Evolutionary conservation across 2,797 vertebrate species (phyloP), one percentile per base, ranked within the genome.

Genomic region (Heliangelus exortis): DNA sequence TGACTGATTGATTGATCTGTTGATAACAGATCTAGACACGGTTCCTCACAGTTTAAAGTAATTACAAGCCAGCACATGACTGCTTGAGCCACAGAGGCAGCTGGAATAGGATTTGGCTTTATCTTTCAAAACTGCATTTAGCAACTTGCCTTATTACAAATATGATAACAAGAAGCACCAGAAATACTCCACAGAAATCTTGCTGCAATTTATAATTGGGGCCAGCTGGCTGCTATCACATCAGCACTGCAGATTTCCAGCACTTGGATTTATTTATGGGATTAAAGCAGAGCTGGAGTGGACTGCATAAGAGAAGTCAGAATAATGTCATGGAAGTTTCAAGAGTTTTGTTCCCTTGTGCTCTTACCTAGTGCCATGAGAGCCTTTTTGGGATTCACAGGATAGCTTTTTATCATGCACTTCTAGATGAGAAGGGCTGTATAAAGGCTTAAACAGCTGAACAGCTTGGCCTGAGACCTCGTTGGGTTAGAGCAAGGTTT

Each of bases 101-200:
- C 95, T 96, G 95, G 87, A 96, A 93, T 91, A 90, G 74, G 85
- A 91, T 95, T 94, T 86, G 77, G 65, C 85, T 94, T 95, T 95
- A 96, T 96, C 94, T 96, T 97, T 94, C 91, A 91, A 82, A 97
- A 89, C 93, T 96, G 86, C 91, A 93, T 96, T 97, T 96, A 96
- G 95, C 92, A 95, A 90, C 95, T 96, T 87, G 92, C 83, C 68
- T 96, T 96, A 93, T 94, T 96, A 95, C 95, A 94, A 96, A 95
- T 91, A 92, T 15, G 95, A 96, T 94, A 95, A 96, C 93, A 93
- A 97, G 96, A 90, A 96, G 93, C 71, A 90, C 96, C 92, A 96
- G 92, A 97, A 97, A 97, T 96, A 96, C 83, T 95, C 92, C 84
- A 87, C 92, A 96, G 95, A 92, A 96, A 94, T 96, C 95, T 96